A percentile compares a stretch with the other conserved stretches of the same genome.
Conservation (phyloP, 1,140 invertebrate species). For the Penaeus vannamei region DNA sequence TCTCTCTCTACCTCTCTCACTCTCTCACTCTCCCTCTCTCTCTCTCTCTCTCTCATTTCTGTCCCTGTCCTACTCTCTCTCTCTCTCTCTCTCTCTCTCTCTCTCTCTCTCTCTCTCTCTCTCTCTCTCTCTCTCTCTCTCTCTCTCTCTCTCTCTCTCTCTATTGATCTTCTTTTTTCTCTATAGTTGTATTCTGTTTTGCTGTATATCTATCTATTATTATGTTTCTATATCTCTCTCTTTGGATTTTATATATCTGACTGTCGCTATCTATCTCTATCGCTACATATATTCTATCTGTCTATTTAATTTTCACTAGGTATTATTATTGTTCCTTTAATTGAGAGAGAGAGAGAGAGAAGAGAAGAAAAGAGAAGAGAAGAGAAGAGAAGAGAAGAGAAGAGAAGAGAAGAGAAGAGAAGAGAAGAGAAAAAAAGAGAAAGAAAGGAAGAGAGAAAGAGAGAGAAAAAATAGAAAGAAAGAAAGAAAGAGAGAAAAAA, state of each 20-base stretch:
- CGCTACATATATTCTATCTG: background rate
- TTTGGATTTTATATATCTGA: background rate
- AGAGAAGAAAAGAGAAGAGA: background rate
- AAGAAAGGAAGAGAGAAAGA: background rate
- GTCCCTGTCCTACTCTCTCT: background rate
- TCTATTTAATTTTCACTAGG: background rate
- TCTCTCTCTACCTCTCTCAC: too few relatives aligned
- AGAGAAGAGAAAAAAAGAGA: background rate
- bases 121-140: constrained; percentile 11
- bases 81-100: constrained; percentile 1
- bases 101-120: constrained; percentile 11
- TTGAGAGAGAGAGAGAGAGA: constrained; percentile 10
- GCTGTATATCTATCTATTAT: background rate
- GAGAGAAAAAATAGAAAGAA: background rate
- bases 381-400: background rate
- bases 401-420: background rate
- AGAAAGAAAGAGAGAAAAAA: background rate
- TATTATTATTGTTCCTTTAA: too few relatives aligned
- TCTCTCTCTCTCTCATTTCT: too few relatives aligned
- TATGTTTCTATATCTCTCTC: background rate
- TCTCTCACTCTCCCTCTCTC: too few relatives aligned
- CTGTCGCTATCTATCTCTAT: background rate
- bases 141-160: background rate
- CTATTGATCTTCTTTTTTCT: background rate
- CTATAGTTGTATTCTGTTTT: background rate